A percentile compares a stretch with the other conserved stretches of the same genome.
Evolutionary conservation across 2,797 vertebrate species (phyloP).

Genomic region (Schizopygopsis pylzovi): DNA sequence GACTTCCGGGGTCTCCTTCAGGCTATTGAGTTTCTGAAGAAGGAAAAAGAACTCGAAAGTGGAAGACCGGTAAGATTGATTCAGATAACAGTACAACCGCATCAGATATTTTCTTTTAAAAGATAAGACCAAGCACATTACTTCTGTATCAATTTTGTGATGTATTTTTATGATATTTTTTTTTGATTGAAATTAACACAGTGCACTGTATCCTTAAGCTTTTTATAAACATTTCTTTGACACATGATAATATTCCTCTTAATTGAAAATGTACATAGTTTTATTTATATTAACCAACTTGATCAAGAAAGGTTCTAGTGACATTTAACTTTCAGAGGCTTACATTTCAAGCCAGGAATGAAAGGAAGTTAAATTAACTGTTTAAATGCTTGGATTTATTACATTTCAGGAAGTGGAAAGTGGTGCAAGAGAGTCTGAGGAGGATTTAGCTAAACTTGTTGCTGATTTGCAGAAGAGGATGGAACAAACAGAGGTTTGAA

Average conservation of each 20-base stretch:
- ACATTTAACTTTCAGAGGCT: background rate
- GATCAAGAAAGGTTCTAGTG: background rate
- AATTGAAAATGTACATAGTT: background rate
- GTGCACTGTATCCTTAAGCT: background rate
- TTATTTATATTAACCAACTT: background rate
- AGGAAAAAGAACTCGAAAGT: slow-evolving; percentile 87
- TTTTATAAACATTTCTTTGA: background rate
- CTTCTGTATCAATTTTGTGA: background rate
- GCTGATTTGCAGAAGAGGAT: slow-evolving; percentile 97
- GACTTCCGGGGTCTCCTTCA: slow-evolving; percentile 97
- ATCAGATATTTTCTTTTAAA: background rate
- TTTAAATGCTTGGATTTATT: slow-evolving; percentile 52
- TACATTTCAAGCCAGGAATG: background rate
- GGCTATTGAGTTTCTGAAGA: slow-evolving; percentile 95
- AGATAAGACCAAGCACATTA: background rate
- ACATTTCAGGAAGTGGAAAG: slow-evolving; percentile 88
- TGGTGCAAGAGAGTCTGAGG: slow-evolving; percentile 86
- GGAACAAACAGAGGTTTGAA: slow-evolving; percentile 91
- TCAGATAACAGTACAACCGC: background rate
- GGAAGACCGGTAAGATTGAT: slow-evolving; percentile 84
- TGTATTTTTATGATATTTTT: background rate
- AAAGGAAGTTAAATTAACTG: background rate
- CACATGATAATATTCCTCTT: background rate
- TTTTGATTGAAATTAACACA: background rate
- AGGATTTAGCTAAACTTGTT: slow-evolving; percentile 95